Evolutionary conservation across 2,888 invertebrate genomes (phyloP), one percentile per base, ranked within the genome.

Genomic region (Brachypterus glaber): DNA sequence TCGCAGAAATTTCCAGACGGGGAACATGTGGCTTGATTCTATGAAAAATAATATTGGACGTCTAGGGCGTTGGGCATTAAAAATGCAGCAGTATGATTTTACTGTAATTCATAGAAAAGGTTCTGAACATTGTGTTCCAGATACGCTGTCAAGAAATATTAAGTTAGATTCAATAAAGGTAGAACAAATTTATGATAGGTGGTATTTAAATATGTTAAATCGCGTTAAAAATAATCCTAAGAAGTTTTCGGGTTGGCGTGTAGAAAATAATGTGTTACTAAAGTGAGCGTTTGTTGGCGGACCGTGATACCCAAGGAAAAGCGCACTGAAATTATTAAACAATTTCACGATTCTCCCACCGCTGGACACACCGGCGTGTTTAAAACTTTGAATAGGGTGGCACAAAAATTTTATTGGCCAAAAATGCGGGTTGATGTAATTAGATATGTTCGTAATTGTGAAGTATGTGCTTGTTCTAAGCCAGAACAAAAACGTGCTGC

Each of bases 281-380:
- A 39, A 39, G 29, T 17, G 31, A 7, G 24, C 3, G 13, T 9
- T 21, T 30, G 4, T 11, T 42, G 42, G 42, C 35, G 37, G 30
- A 29, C 33, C 7, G 41, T 41, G 3, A 37, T 38, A 5, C 41
- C 37, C 2, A 41, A 41, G 12, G 37, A 37, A 16, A 12, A 25
- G 4, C 15, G 40, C 2, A 26, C 30, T n/a, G 29, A 36, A 3
- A 30, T 40, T 18, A 8, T 40, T 4, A 3, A 30, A 8, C 15
- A 17, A 14, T 11, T 13, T 9, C 37, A 40, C 17, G 40, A 40
- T 15, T n/a, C 12, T 9, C 36, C 37, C n/a, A 30, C 30, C 1
- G 15, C 30, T n/a, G 40, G 40, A 5, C 35, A 21, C 11, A 7
- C 21, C 3, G 31, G 37, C 9, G 12, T 32, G 3, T 37, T 32